Evolutionary conservation across 1,140 invertebrate species (phyloP).

Genomic region (Trypoxylus dichotomus): DNA sequence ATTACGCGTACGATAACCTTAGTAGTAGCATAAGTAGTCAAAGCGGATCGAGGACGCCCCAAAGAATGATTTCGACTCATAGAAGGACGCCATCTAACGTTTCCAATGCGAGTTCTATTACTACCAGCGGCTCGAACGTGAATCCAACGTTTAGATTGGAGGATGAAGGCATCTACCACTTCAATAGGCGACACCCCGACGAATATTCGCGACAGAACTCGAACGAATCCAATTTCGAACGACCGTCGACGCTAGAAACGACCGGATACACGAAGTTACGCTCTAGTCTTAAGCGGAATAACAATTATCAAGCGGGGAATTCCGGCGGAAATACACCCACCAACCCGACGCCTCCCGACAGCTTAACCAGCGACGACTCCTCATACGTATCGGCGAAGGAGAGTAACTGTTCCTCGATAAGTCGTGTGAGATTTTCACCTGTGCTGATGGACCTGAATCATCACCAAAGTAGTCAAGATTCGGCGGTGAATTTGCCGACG

Average conservation of each 20-base stretch:
- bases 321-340: conserved; percentile 76
- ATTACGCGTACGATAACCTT: conserved; percentile 65
- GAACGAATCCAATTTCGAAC: conserved; percentile 60
- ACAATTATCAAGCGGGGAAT: conserved; percentile 58
- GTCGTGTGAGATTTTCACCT: conserved; percentile 79
- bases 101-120: conserved; percentile 65
- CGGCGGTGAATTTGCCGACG: conserved; percentile 64
- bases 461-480: conserved; percentile 66
- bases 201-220: conserved; percentile 61
- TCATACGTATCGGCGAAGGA: conserved; percentile 83
- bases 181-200: conserved; percentile 51
- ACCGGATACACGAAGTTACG: conserved; percentile 64
- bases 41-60: conserved; percentile 56
- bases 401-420: conserved; percentile 60
- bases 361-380: conserved; percentile 79
- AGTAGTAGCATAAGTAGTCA: conserved; percentile 54
- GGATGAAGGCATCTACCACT: conserved; percentile 60
- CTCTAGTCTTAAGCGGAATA: conserved; percentile 74
- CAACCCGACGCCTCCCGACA: conserved; percentile 82
- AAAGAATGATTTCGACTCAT: conserved; percentile 59
- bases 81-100: conserved; percentile 72
- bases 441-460: conserved; percentile 57
- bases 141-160: conserved; percentile 67
- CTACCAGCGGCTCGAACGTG: conserved; percentile 54
- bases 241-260: conserved; percentile 72